Conservation (phyloP, 1,140 invertebrate genomes). For the Penaeus chinensis region DNA sequence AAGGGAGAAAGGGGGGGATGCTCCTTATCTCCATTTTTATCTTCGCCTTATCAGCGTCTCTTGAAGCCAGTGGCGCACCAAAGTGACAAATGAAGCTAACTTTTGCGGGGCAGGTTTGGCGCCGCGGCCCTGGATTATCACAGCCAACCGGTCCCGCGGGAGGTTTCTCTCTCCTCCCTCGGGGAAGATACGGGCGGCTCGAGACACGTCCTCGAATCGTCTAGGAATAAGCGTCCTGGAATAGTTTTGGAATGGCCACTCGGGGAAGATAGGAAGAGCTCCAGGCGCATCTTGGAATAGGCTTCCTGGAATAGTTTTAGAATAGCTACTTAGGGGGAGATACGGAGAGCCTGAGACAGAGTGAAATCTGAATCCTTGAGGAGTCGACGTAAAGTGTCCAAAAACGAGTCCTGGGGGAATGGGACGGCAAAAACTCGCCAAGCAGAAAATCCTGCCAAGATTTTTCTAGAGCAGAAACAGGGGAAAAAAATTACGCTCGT, state of each 20-base stretch:
- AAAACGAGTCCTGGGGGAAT: conserved; percentile 7
- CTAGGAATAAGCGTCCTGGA: conserved; percentile 24
- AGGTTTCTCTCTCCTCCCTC: conserved; percentile 7
- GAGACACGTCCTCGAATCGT: conserved; percentile 28
- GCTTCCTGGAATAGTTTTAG: conserved; percentile 38
- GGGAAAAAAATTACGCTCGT: neutral
- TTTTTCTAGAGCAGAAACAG: neutral
- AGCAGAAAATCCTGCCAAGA: too few relatives aligned
- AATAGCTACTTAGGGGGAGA: conserved; percentile 32
- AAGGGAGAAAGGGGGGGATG: neutral
- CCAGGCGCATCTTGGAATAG: conserved; percentile 13
- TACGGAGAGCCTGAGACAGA: conserved; percentile 25
- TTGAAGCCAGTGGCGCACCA: conserved; percentile 17
- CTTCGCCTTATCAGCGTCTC: conserved; percentile 26
- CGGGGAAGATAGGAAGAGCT: conserved; percentile 26
- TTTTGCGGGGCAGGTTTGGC: conserved; percentile 45
- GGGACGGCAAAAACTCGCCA: neutral
- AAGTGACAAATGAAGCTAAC: conserved; percentile 44
- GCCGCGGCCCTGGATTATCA: conserved; percentile 40
- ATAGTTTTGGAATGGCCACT: conserved; percentile 40
- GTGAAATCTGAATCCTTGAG: conserved; percentile 36
- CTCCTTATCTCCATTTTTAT: conserved; percentile 43
- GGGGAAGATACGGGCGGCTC: conserved; percentile 39
- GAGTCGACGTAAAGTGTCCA: conserved; percentile 24
- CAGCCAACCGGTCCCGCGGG: conserved; percentile 21